Evolutionary conservation across 1,140 invertebrate species (phyloP), one percentile per base, ranked within the genome.

Genomic region (Pseudobourletiella spinata): DNA sequence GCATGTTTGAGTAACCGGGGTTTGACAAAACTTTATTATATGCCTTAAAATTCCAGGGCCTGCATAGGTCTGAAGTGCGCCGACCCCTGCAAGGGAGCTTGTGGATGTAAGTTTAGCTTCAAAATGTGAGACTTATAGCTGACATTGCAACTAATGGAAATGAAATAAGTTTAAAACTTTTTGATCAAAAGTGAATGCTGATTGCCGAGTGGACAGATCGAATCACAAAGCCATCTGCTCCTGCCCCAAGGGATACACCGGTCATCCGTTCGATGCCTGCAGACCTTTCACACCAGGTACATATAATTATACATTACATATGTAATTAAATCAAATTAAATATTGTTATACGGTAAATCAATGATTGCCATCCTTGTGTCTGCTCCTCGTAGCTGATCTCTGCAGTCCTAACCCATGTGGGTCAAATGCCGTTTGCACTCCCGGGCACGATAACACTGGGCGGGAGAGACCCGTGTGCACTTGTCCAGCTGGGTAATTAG

Each of bases 341-440:
- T 16, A 46, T 39, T 39, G 8, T 39, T 39, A 8, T 39, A 39
- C 8, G n/a, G n/a, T 8, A 11, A 39, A 39, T n/a, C n/a, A 39
- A 8, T n/a, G 20, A 55, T 51, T 62, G 25, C n/a, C n/a, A n/a
- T n/a, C n/a, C n/a, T n/a, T n/a, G n/a, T n/a, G n/a, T n/a, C n/a
- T n/a, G n/a, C 32, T 30, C 62, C 26, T 59, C 51, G 3, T 67
- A 87, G 88, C 80, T 70, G 88, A 91, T 72, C 78, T 91, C 0
- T 91, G 88, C 71, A 81, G 83, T 50, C 88, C 87, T 0, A 90
- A 90, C 76, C 88, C 89, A 18, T 94, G 89, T 70, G 90, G 90
- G 1, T 75, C 72, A 1, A 88, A 91, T 71, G 88, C 90, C 16
- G 79, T 86, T 57, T 94, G 91, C 69, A 82, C 83, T 26, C 87